These are phyloP conservation scores for Melipona quadrifasciata DNA, from an alignment of 1,140 invertebrate genomes.

Conservation along the genomic window DNA sequence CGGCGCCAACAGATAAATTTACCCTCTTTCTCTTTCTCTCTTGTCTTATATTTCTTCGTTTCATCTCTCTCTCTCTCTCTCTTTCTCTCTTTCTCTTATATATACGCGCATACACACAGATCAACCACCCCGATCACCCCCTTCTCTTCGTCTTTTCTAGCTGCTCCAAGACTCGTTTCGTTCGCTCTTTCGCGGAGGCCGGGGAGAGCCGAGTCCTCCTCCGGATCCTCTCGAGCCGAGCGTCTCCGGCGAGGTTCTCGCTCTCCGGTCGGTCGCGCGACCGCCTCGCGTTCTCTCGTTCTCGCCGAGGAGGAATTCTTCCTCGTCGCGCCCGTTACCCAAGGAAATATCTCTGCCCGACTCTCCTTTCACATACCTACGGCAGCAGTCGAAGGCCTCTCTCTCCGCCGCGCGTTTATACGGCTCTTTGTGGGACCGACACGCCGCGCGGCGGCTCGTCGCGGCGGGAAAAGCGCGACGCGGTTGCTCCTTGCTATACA, in stretches of 20 bases:
- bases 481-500: background rate
- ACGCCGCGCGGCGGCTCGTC: background rate
- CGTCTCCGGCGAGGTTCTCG: background rate
- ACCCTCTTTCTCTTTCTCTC: constrained; percentile 39
- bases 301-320: background rate
- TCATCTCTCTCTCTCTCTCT: background rate
- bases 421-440: constrained; percentile 18
- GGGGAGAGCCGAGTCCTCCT: constrained; percentile 3
- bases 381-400: constrained; percentile 35
- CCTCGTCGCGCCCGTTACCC: constrained; percentile 38
- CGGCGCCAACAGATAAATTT: constrained; percentile 68
- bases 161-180: constrained; percentile 18
- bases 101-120: background rate
- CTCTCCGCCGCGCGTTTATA: constrained; percentile 11
- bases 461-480: constrained; percentile 30
- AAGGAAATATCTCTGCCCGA: constrained; percentile 51
- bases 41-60: background rate
- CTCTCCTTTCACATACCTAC: constrained; percentile 57
- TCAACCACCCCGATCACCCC: background rate
- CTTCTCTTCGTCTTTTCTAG: constrained; percentile 30
- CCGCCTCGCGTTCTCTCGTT: constrained; percentile 2
- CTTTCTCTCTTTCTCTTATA: background rate
- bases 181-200: constrained; percentile 15
- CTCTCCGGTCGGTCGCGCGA: constrained; percentile 30
- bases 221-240: background rate